Conservation (phyloP, 2,797 vertebrate genomes). For the Carcharodon carcharias region DNA sequence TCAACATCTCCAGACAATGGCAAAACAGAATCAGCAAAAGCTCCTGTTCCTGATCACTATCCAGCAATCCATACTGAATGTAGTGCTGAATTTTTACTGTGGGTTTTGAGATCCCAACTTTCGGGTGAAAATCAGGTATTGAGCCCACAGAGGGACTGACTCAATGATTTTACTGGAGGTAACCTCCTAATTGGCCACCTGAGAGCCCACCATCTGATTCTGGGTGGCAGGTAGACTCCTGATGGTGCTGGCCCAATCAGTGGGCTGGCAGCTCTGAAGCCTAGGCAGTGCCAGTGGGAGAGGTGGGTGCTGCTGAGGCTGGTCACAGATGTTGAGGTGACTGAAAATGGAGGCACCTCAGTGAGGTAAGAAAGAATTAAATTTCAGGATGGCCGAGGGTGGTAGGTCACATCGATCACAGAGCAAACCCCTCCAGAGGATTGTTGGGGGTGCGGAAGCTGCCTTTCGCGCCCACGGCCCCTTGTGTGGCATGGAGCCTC, state of each 20-base stretch:
- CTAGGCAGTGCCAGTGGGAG: background rate
- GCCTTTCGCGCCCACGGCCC: background rate
- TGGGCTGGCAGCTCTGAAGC: background rate
- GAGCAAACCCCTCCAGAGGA: background rate
- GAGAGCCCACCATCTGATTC: background rate
- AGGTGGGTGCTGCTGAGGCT: background rate
- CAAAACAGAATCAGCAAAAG: background rate
- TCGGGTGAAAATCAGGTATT: background rate
- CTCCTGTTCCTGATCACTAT: background rate
- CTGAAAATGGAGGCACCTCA: too few species aligned
- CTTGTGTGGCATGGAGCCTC: background rate
- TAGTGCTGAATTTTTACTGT: background rate
- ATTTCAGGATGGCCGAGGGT: background rate
- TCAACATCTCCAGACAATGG: background rate
- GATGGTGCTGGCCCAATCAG: background rate
- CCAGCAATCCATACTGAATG: background rate
- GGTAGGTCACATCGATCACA: too few species aligned
- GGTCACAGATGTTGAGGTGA: background rate
- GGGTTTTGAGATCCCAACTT: background rate
- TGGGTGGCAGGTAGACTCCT: background rate
- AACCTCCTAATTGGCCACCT: background rate
- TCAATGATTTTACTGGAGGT: background rate
- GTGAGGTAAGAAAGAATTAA: background rate
- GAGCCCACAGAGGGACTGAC: background rate
- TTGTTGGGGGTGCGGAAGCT: background rate